These are phyloP conservation scores for Marcusenius ussheri DNA, from an alignment of 2,113 vertebrate genomes.

Conservation along the genomic window DNA sequence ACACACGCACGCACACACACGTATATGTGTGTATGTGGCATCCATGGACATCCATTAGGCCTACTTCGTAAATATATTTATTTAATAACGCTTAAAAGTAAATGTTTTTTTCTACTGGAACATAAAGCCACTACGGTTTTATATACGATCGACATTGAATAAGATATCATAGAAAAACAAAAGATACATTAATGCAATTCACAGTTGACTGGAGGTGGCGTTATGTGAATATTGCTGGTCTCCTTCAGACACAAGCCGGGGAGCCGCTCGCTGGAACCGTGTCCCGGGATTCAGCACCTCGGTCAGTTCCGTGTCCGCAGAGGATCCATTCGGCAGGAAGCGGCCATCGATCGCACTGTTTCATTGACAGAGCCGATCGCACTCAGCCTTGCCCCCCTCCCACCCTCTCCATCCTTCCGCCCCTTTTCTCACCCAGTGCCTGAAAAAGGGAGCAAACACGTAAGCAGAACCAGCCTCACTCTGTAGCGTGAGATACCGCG, in stretches of 20 bases:
- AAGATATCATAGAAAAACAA: not conserved
- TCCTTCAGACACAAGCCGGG: not conserved
- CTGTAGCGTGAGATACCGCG: conserved; percentile 66
- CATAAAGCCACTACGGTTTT: not conserved
- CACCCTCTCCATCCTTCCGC: conserved; percentile 27
- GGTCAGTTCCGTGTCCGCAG: conserved; percentile 54
- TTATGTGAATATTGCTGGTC: too few species aligned
- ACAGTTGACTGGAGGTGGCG: not conserved
- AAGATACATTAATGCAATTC: not conserved
- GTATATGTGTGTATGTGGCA: not conserved
- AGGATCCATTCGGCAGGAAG: conserved; percentile 30
- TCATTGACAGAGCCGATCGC: conserved; percentile 33
- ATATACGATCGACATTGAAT: not conserved
- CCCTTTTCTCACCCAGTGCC: conserved; percentile 48
- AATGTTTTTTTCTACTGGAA: not conserved
- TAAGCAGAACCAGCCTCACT: conserved; percentile 68
- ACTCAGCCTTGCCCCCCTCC: conserved; percentile 27
- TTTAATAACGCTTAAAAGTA: not conserved
- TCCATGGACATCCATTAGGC: not conserved
- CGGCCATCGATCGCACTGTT: conserved; percentile 48
- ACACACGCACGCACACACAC: not conserved
- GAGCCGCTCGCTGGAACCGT: not conserved
- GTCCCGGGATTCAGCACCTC: conserved; percentile 58
- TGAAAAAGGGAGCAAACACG: conserved; percentile 63
- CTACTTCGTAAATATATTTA: not conserved